phyloP scores from a whole-genome alignment of 2,888 invertebrate species.

The Branchellion lobata region DNA sequence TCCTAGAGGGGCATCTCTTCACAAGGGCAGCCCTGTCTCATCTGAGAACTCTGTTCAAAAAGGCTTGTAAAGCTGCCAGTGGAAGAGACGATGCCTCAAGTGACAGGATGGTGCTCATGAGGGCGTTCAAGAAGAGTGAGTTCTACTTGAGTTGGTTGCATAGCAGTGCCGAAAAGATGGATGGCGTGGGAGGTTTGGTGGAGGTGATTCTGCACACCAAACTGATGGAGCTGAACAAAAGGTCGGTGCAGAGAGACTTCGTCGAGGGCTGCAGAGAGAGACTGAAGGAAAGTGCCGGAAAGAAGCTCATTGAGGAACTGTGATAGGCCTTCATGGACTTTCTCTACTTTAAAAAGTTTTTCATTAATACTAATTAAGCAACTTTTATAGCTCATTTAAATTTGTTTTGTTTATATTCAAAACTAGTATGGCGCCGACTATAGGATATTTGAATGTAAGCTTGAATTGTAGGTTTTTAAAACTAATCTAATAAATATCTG shows the following conservation, averaged over 20 bases:
- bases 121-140: constrained; percentile 18
- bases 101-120: neutral
- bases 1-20: neutral
- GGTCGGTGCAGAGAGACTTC: neutral
- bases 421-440: no score
- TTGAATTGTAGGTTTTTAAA: no score
- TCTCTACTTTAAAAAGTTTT: neutral
- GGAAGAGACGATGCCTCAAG: neutral
- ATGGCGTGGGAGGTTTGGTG: neutral
- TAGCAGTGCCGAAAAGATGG: neutral
- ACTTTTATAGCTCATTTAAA: neutral
- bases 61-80: neutral
- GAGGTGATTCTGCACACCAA: neutral
- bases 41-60: neutral
- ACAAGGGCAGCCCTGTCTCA: constrained; percentile 27
- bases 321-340: neutral
- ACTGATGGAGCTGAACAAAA: neutral
- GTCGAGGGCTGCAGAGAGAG: neutral
- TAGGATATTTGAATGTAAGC: no score
- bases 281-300: neutral
- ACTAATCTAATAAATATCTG: no score
- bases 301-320: neutral
- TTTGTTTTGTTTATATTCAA: no score
- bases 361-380: no score
- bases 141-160: constrained; percentile 39